phyloP scores from a whole-genome alignment of 2,888 invertebrate species.

The Isoperla grammatica region DNA sequence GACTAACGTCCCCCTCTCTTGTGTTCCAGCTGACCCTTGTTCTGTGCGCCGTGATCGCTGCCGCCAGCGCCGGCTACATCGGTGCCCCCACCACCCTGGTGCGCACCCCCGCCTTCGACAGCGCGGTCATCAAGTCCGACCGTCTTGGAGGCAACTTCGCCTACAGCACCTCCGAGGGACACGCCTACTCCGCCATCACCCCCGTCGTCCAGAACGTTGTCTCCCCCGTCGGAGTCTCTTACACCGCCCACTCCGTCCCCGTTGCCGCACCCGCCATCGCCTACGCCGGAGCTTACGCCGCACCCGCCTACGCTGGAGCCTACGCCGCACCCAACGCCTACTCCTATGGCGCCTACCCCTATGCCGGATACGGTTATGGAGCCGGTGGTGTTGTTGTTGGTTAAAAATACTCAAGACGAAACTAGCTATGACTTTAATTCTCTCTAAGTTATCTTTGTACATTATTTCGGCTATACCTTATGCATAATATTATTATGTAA shows the following conservation, averaged over 20 bases:
- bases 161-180: conserved; percentile 49
- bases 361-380: conserved; percentile 10
- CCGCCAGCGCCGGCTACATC: conserved; percentile 28
- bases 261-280: conserved; percentile 26
- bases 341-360: conserved; percentile 16
- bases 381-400: conserved; percentile 12
- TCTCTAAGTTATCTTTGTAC: conserved; percentile 5
- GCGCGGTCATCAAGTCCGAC: conserved; percentile 49
- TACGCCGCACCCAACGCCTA: conserved; percentile 20
- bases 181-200: conserved; percentile 46
- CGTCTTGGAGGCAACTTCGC: conserved; percentile 51
- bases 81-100: conserved; percentile 37
- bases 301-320: conserved; percentile 23
- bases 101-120: conserved; percentile 47
- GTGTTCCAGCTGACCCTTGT: conserved; percentile 19
- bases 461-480: neutral
- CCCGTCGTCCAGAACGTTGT: conserved; percentile 42
- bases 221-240: conserved; percentile 41
- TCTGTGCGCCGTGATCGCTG: conserved; percentile 20
- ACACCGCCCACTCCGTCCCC: conserved; percentile 36
- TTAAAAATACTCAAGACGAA: conserved; percentile 14
- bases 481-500: neutral
- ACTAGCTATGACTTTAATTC: neutral
- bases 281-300: conserved; percentile 20
- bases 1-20: neutral